Conservation (phyloP, 2,113 vertebrate genomes). For the Syngnathus typhle region DNA sequence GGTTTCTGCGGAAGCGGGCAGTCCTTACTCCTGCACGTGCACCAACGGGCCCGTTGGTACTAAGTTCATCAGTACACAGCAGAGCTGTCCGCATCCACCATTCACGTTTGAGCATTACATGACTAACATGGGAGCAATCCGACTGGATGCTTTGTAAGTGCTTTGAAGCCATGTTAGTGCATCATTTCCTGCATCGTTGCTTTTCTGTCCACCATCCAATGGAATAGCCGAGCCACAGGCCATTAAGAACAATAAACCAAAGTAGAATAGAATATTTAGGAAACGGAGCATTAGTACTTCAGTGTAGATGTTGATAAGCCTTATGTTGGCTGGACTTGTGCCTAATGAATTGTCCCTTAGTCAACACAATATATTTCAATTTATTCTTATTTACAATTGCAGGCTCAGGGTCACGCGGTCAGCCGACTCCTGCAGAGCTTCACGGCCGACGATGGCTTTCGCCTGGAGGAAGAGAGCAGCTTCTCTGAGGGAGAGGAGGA, state of each 20-base stretch:
- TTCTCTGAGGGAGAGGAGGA: conserved; percentile 84
- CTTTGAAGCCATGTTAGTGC: background rate
- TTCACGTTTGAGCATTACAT: background rate
- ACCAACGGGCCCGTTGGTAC: no score
- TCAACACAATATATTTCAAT: background rate
- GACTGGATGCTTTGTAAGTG: background rate
- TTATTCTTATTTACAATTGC: conserved; percentile 36
- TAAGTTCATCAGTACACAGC: background rate
- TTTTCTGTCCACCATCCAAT: background rate
- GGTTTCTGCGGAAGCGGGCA: background rate
- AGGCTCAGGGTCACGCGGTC: conserved; percentile 80
- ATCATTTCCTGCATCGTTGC: background rate
- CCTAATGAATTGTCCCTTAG: background rate
- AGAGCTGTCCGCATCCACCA: background rate
- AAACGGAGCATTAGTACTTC: background rate
- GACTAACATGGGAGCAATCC: background rate
- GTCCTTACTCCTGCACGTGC: no score
- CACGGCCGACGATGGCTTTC: conserved; percentile 81
- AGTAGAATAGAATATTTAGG: background rate
- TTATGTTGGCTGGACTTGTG: background rate
- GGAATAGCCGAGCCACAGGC: background rate
- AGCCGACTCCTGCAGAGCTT: conserved; percentile 91
- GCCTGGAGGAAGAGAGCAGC: conserved; percentile 84
- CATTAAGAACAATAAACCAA: background rate
- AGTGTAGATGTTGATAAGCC: background rate